Evolutionary conservation across 2,888 invertebrate genomes (phyloP).

Genomic region (Lithophane ornitopus): DNA sequence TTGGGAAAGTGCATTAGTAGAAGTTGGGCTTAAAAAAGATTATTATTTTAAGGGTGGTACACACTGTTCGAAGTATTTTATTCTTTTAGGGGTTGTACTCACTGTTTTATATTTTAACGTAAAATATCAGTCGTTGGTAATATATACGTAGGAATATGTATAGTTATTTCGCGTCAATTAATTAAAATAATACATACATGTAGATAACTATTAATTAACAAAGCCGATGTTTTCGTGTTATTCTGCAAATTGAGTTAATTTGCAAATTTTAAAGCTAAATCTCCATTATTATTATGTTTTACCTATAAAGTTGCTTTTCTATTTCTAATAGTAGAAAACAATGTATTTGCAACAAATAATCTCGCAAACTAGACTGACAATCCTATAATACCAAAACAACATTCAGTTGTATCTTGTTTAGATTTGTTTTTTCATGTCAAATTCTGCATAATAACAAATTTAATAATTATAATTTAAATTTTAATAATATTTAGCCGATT

Average conservation of each 20-base stretch:
- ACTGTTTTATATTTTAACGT: neutral
- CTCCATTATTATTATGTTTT: neutral
- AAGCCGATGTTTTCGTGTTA: neutral
- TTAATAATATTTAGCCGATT: neutral
- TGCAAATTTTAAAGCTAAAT: neutral
- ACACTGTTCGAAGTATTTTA: neutral
- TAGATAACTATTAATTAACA: neutral
- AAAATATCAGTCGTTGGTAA: neutral
- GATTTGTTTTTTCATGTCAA: neutral
- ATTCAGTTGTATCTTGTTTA: neutral
- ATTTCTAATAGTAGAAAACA: neutral
- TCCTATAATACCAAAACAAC: neutral
- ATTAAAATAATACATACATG: neutral
- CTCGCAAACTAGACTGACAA: neutral
- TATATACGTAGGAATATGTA: no score
- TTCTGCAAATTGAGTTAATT: neutral
- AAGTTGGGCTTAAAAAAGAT: slow-evolving; percentile 10
- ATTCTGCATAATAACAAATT: neutral
- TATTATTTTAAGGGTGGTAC: neutral
- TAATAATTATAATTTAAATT: no score
- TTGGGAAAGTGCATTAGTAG: slow-evolving; percentile 34
- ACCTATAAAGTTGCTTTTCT: neutral
- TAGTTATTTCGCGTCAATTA: neutral
- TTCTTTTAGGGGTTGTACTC: neutral
- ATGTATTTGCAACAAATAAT: neutral